Base-by-base conservation (phyloP, 1,140 invertebrate species). In the Nilaparvata lugens region DNA sequence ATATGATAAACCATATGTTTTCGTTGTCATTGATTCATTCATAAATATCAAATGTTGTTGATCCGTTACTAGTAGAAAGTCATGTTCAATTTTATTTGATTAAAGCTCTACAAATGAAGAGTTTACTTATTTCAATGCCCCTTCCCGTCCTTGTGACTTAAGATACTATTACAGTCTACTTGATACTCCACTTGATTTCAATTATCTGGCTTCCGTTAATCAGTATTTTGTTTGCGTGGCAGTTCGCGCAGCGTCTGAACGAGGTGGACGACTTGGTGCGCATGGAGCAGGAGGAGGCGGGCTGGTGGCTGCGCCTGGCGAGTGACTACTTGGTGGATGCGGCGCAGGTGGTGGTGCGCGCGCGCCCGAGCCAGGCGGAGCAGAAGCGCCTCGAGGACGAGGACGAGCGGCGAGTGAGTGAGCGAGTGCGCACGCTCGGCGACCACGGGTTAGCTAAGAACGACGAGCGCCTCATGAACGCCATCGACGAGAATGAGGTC, bases 401-500 rank as follows among this genome's bases (percentile, higher is more conserved):
- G 64, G 89, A 93, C 70, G 80, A 83, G 63, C 69, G 76, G 18
- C 77, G 91, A 45, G 70, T 92, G 45, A 76, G 80, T 65, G 73
- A 80, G 51, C 87, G 90, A 70, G 75, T 80, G 56, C 67, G 79
- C 53, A 62, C 65, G 25, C 74, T 94, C 2, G 87, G 88, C 28
- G 74, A 79, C 64, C 75, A 79, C 19, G 91, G 91, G 0, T 73
- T 95, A 2, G 74, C 79, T 24, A 64, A 82, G 58, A 86, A 84
- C 71, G 79, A 72, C 7, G 73, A 81, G 61, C 72, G 78, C 62
- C 69, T 95, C 0, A 71, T 81, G 48, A 76, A 83, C 45, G 89
- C 91, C 1, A 82, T 89, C 62, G 76, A 81, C 57, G 79, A 81
- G 63, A 95, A 93, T 76, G 87, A 90, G 70, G 85, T 89, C 74